Conservation (phyloP, 1,140 invertebrate species). For the Laupala kohalensis region DNA sequence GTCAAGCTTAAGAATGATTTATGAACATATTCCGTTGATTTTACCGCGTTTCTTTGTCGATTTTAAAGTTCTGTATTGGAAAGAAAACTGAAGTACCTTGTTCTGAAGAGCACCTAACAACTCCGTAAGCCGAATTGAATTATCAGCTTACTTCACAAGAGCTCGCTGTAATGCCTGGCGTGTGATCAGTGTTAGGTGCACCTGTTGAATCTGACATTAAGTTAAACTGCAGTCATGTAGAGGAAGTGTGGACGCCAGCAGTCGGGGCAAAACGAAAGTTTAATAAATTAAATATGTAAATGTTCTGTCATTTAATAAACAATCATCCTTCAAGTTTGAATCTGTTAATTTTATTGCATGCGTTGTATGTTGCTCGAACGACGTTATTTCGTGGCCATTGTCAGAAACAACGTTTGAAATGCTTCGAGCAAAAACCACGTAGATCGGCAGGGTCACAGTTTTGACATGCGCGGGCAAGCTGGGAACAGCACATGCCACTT, state of each 20-base stretch:
- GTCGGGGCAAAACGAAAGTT: background rate
- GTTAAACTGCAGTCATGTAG: background rate
- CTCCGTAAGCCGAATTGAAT: background rate
- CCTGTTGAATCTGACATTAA: background rate
- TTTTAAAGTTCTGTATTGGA: background rate
- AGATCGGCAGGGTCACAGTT: conserved; percentile 30
- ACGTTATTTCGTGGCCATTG: no score
- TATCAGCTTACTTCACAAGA: background rate
- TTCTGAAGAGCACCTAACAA: background rate
- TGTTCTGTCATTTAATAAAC: background rate
- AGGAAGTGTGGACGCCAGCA: background rate
- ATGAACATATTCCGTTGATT: background rate
- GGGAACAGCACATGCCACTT: conserved; percentile 30
- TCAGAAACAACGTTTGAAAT: conserved; percentile 31
- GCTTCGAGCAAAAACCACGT: conserved; percentile 30
- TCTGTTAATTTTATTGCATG: no score
- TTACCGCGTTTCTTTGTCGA: background rate
- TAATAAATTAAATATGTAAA: background rate
- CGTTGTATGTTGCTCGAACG: no score
- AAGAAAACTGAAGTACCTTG: background rate
- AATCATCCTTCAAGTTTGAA: background rate
- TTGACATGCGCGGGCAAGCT: conserved; percentile 31
- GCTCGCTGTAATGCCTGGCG: no score
- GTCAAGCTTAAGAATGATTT: background rate
- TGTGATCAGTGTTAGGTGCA: background rate